Evolutionary conservation across 1,140 invertebrate genomes (phyloP).

Genomic region (Centruroides vittatus): DNA sequence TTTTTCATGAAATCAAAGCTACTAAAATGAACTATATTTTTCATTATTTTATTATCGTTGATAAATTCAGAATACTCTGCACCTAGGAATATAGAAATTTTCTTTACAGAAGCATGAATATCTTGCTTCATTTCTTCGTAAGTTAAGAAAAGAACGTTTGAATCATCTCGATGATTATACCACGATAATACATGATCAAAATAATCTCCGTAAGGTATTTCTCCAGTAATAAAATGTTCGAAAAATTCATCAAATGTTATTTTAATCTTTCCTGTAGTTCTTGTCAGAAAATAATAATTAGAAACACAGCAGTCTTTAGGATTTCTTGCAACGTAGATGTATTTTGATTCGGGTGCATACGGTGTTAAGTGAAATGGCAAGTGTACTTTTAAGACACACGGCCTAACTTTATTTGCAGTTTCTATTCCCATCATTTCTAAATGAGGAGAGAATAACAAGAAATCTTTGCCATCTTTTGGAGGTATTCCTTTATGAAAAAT

Average conservation of each 20-base stretch:
- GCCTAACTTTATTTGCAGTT: not conserved
- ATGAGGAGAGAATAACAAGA: not conserved
- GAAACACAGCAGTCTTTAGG: constrained; percentile 74
- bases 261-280: not conserved
- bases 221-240: constrained; percentile 6
- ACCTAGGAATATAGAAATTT: not conserved
- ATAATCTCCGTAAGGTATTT: constrained; percentile 8
- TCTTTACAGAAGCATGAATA: not conserved
- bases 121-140: constrained; percentile 7
- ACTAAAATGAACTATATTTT: not conserved
- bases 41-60: not conserved
- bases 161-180: constrained; percentile 1
- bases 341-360: constrained; percentile 31
- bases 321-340: constrained; percentile 60
- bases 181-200: constrained; percentile 8
- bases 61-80: not conserved
- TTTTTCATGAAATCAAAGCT: constrained; percentile 3
- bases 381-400: constrained; percentile 31
- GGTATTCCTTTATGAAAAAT: not conserved
- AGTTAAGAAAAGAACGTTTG: constrained; percentile 13
- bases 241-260: constrained; percentile 8
- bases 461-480: not conserved
- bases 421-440: not conserved
- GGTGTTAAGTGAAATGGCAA: constrained; percentile 55
- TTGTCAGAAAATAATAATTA: constrained; percentile 57